phyloP scores from a whole-genome alignment of 2,797 vertebrate species.

The Otolemur crassicaudatus region DNA sequence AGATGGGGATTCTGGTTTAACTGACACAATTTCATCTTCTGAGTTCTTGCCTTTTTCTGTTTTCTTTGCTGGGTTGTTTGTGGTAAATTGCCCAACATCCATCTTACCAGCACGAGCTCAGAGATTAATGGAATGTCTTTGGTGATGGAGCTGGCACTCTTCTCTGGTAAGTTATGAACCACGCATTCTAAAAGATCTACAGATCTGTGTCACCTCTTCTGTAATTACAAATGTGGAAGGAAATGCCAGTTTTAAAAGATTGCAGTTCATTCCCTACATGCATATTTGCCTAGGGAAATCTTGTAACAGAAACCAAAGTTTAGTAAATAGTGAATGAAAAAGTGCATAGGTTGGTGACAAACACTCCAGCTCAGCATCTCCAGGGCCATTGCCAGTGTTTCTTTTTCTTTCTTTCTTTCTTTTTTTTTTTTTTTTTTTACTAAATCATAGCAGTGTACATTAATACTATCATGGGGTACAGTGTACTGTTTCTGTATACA shows the following conservation, averaged over 20 bases:
- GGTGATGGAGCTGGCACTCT: neutral
- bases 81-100: neutral
- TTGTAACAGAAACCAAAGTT: neutral
- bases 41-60: neutral
- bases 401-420: neutral
- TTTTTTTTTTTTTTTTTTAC: too few species aligned
- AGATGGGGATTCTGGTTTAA: constrained; percentile 6
- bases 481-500: too few species aligned
- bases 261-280: neutral
- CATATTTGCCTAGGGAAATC: constrained; percentile 26
- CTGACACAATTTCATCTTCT: neutral
- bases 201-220: neutral
- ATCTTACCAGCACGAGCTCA: neutral
- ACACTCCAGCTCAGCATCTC: neutral
- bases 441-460: too few species aligned
- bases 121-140: neutral
- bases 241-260: constrained; percentile 22
- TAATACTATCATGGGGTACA: too few species aligned
- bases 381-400: neutral
- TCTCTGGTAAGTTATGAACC: neutral
- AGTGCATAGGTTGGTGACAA: neutral
- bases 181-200: neutral
- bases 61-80: neutral
- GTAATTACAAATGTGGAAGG: neutral
- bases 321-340: neutral